Conservation (phyloP, 1,140 invertebrate species). For the Battus philenor region DNA sequence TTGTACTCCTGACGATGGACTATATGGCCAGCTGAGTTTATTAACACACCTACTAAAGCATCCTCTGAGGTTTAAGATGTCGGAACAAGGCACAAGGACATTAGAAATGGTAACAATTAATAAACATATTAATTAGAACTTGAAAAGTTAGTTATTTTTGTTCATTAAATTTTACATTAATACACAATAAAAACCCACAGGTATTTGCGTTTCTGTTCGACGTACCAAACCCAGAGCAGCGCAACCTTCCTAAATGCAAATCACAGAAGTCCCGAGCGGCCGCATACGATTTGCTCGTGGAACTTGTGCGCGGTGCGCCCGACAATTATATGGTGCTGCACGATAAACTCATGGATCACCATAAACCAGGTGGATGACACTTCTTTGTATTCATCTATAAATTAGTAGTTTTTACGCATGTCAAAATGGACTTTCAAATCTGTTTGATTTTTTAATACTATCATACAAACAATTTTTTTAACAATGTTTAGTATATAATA, state of each 20-base stretch:
- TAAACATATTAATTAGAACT: too few species aligned
- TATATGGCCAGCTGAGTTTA: slow-evolving; percentile 92
- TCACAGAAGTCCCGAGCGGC: slow-evolving; percentile 90
- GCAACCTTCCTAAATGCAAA: slow-evolving; percentile 95
- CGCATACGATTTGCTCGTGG: slow-evolving; percentile 92
- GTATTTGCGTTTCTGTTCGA: slow-evolving; percentile 94
- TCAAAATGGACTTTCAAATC: too few species aligned
- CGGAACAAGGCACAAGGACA: slow-evolving; percentile 84
- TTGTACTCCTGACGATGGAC: slow-evolving; percentile 90
- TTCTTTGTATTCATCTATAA: too few species aligned
- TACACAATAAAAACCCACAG: slow-evolving; percentile 42
- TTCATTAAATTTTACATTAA: background rate
- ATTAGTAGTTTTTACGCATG: too few species aligned
- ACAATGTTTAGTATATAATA: background rate
- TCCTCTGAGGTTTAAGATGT: slow-evolving; percentile 89
- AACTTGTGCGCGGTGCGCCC: slow-evolving; percentile 87
- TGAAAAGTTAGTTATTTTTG: too few species aligned
- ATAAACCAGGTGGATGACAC: slow-evolving; percentile 85
- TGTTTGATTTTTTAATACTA: too few species aligned
- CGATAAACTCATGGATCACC: slow-evolving; percentile 88
- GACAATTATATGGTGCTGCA: slow-evolving; percentile 93
- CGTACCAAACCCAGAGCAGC: slow-evolving; percentile 87
- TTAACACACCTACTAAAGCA: slow-evolving; percentile 92
- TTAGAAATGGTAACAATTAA: slow-evolving; percentile 76
- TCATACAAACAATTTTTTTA: too few species aligned